Evolutionary conservation across 2,888 invertebrate species (phyloP), one percentile per base, ranked within the genome.

Genomic region (Unio delphinus): DNA sequence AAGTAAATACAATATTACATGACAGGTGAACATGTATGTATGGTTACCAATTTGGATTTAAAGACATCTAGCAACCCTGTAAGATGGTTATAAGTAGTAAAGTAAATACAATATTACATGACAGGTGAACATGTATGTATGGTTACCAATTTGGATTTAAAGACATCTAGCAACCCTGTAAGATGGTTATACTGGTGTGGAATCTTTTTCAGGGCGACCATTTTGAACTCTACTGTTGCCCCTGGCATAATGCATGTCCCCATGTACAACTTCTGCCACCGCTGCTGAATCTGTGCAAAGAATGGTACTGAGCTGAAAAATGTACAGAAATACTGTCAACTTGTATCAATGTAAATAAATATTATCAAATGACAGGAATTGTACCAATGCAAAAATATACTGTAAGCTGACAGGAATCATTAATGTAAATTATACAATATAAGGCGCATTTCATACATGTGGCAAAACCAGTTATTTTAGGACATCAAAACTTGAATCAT

Each of bases 131-230:
- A 45, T 45, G 45, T 45, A 45, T 45, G 45, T 45, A 4, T 30
- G 69, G 83, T 71, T 66, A 91, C 94, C 93, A 87, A 95, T 93
- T 92, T 98, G 34, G 95, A 94, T 90, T 96, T 96, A 88, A 99
- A 98, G 75, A 98, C 91, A 82, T 95, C 94, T 58, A 97, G 91
- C 64, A 98, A 92, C 4, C 94, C 94, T 84, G 89, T 94, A 0
- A 99, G 92, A 90, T 96, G 95, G 80, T 94, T 94, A 86, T 95
- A 96, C 82, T 95, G 94, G 34, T 93, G 92, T 1, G 96, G 96
- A 68, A 94, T 93, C 79, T 93, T 92, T 86, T 94, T 94, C 73
- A 98, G 91, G 88, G 97, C 95, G 64, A 96, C 94, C 92, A 96
- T 95, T 87, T 98, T 95, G 90, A 95, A 97, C 87, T 94, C 94